Evolutionary conservation across 2,797 vertebrate genomes (phyloP).

Genomic region (Dryobates pubescens): DNA sequence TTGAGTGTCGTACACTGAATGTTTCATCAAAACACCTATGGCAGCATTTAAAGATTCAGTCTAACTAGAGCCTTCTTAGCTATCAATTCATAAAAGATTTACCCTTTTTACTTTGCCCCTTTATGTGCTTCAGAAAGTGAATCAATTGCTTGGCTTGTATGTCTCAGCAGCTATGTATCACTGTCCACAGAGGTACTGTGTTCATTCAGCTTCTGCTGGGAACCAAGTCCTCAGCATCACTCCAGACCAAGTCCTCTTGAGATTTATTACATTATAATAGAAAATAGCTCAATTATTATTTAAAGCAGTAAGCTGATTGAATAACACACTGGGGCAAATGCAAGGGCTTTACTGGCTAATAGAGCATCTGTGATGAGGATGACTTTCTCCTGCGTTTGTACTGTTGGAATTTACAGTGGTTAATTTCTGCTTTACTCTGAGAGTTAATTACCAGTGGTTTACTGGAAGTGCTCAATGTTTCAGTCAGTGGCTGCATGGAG

Average conservation of each 20-base stretch:
- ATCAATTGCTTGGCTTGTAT: neutral
- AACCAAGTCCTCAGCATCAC: neutral
- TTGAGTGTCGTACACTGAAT: neutral
- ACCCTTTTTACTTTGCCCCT: fast-evolving
- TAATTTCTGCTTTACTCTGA: neutral
- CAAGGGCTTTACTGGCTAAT: neutral
- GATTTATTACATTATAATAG: neutral
- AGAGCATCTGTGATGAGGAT: neutral
- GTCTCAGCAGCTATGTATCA: fast-evolving
- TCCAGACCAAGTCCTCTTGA: neutral
- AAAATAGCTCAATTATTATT: conserved; percentile 3
- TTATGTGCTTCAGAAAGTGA: neutral
- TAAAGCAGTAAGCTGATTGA: neutral
- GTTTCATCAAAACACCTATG: neutral
- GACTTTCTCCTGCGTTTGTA: neutral
- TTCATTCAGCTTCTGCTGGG: neutral
- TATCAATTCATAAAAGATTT: fast-evolving
- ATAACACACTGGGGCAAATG: neutral
- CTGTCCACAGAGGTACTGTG: neutral
- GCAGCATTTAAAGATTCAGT: neutral
- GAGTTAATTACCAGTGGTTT: conserved; percentile 3
- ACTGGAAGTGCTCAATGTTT: neutral
- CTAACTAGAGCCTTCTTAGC: neutral
- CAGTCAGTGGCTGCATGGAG: neutral
- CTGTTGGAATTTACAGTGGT: neutral